These are phyloP conservation scores for Echinops telfairi DNA, from an alignment of 2,113 vertebrate species.

Conservation along the genomic window DNA sequence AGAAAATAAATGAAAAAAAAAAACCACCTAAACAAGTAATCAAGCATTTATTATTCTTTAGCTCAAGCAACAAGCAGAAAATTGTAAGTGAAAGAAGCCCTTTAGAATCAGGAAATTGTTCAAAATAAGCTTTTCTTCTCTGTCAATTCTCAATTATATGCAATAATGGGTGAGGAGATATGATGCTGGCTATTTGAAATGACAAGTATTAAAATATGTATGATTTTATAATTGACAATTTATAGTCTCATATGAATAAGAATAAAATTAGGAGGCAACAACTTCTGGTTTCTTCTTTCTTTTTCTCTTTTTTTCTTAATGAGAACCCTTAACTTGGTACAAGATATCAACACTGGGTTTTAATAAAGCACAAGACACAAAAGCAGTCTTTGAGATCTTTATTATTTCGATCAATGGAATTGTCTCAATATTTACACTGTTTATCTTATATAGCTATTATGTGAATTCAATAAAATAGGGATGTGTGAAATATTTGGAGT, in stretches of 20 bases:
- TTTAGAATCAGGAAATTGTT: constrained; percentile 58
- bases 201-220: background rate
- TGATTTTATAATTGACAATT: background rate
- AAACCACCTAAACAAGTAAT: constrained; percentile 53
- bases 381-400: background rate
- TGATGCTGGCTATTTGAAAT: background rate
- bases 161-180: background rate
- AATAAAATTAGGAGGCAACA: background rate
- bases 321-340: background rate
- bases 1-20: too few relatives aligned
- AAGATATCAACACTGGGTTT: background rate
- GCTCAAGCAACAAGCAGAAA: constrained; percentile 67
- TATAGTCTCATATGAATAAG: background rate
- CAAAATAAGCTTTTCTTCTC: constrained; percentile 43
- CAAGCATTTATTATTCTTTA: constrained; percentile 76
- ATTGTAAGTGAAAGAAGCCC: constrained; percentile 62
- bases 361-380: background rate
- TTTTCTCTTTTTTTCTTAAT: background rate
- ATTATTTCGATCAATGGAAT: background rate
- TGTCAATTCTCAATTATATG: constrained; percentile 21
- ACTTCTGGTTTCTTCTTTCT: too few relatives aligned
- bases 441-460: background rate
- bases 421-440: background rate
- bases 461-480: background rate
- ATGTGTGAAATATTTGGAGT: background rate